Evolutionary conservation across 2,888 invertebrate species (phyloP).

Genomic region (Drosophila mercatorum): DNA sequence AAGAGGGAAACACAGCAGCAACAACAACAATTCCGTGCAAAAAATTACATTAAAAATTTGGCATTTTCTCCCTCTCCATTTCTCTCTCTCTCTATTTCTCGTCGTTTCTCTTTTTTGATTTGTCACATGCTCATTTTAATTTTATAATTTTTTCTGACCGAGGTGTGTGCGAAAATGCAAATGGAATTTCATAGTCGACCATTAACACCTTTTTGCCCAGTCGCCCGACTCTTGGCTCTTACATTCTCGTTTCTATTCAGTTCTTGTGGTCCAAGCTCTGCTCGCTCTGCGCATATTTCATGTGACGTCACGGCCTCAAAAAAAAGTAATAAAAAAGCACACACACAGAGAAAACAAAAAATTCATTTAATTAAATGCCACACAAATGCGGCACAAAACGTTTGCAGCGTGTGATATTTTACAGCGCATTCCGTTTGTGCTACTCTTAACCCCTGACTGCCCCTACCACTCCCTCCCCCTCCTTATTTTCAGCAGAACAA

Average conservation of each 20-base stretch:
- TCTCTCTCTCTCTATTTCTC: background rate
- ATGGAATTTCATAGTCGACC: conserved; percentile 80
- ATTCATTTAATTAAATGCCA: conserved; percentile 78
- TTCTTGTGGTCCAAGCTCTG: conserved; percentile 33
- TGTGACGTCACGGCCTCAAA: conserved; percentile 49
- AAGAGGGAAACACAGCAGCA: conserved; percentile 11
- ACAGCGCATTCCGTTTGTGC: conserved; percentile 24
- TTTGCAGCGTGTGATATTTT: conserved; percentile 71
- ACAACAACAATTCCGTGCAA: conserved; percentile 14
- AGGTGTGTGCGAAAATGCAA: conserved; percentile 66
- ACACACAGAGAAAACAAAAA: conserved; percentile 49
- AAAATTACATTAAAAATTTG: conserved; percentile 73
- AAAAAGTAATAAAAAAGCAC: conserved; percentile 14
- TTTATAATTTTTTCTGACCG: conserved; percentile 45
- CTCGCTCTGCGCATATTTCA: conserved; percentile 62
- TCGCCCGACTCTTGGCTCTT: conserved; percentile 48
- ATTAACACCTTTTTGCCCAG: conserved; percentile 75
- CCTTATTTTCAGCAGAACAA: background rate
- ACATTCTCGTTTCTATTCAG: conserved; percentile 50
- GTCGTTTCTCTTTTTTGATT: conserved; percentile 38
- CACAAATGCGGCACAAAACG: conserved; percentile 74
- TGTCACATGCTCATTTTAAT: conserved; percentile 46
- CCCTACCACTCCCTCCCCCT: no score
- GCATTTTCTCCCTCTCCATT: conserved; percentile 1
- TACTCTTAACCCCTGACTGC: background rate